phyloP scores from a whole-genome alignment of 1,140 invertebrate genomes.

The Drosophila asahinai region DNA sequence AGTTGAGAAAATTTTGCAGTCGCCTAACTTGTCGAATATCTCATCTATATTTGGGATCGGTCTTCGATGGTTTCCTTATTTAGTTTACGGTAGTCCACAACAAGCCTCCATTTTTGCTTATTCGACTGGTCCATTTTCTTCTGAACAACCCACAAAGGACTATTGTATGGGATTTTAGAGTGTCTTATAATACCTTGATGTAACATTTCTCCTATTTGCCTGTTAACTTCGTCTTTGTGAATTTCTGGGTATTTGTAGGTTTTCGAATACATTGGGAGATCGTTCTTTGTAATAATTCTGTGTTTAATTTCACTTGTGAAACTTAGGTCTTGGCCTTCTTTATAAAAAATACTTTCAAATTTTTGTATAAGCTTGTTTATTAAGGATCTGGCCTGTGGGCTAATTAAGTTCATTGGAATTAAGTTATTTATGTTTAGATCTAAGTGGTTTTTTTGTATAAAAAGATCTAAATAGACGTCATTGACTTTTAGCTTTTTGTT shows the following conservation, averaged over 20 bases:
- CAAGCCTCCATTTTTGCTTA: not conserved
- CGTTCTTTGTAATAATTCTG: constrained; percentile 17
- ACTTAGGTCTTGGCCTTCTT: constrained; percentile 5
- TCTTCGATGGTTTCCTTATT: constrained; percentile 2
- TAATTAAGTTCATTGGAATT: not conserved
- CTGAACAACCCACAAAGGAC: constrained; percentile 52
- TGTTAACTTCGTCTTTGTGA: constrained; percentile 53
- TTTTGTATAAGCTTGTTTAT: constrained; percentile 11
- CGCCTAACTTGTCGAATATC: constrained; percentile 6
- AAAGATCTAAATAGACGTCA: constrained; percentile 5
- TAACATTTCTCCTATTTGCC: constrained; percentile 45
- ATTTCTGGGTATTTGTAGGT: constrained; percentile 65
- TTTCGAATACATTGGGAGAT: constrained; percentile 58
- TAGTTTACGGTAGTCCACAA: not conserved
- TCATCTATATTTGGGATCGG: constrained; percentile 12
- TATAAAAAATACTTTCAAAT: constrained; percentile 24
- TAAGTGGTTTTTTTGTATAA: constrained; percentile 2
- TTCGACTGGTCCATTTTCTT: constrained; percentile 27
- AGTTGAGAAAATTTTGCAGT: constrained; percentile 11
- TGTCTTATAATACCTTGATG: constrained; percentile 34
- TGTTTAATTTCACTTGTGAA: too few relatives aligned
- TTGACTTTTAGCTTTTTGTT: constrained; percentile 7
- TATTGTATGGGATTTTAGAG: constrained; percentile 48
- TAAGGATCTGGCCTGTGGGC: not conserved
- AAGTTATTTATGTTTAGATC: constrained; percentile 2